These are phyloP conservation scores for Centropus unirufus DNA, from an alignment of 2,113 vertebrate genomes.

Conservation along the genomic window DNA sequence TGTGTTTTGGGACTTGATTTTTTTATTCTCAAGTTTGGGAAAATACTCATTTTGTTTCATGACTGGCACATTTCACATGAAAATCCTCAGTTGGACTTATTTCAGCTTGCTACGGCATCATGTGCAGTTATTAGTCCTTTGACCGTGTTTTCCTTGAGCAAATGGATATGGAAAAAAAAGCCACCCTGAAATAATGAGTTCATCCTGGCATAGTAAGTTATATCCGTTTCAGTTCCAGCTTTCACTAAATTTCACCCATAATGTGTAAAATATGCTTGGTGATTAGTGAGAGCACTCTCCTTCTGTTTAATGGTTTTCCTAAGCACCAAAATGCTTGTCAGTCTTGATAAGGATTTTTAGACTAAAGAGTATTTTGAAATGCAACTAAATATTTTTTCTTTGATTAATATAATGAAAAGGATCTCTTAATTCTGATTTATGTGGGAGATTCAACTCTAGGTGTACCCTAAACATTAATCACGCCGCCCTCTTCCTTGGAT, in stretches of 20 bases:
- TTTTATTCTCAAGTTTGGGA: not conserved
- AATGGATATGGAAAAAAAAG: not conserved
- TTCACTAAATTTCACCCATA: slow-evolving; percentile 23
- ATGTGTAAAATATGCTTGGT: slow-evolving; percentile 48
- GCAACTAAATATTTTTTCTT: not conserved
- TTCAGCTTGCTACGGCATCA: not conserved
- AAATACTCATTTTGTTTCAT: not conserved
- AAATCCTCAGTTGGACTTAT: not conserved
- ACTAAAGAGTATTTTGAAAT: not conserved
- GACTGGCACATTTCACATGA: not conserved
- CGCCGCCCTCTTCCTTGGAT: not conserved
- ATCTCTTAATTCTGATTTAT: not conserved
- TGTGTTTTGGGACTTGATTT: not conserved
- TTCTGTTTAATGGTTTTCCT: slow-evolving; percentile 18
- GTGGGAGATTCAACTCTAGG: not conserved
- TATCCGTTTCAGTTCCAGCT: slow-evolving; percentile 27
- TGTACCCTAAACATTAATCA: not conserved
- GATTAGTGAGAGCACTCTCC: slow-evolving; percentile 28
- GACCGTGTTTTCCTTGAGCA: not conserved
- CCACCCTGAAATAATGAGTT: not conserved
- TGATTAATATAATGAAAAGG: not conserved
- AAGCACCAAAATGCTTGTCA: not conserved
- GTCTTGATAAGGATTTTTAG: not conserved
- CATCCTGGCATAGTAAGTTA: not conserved
- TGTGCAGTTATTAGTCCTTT: not conserved